These are phyloP conservation scores for Miltochrista miniata DNA, from an alignment of 2,888 invertebrate genomes.

Conservation along the genomic window DNA sequence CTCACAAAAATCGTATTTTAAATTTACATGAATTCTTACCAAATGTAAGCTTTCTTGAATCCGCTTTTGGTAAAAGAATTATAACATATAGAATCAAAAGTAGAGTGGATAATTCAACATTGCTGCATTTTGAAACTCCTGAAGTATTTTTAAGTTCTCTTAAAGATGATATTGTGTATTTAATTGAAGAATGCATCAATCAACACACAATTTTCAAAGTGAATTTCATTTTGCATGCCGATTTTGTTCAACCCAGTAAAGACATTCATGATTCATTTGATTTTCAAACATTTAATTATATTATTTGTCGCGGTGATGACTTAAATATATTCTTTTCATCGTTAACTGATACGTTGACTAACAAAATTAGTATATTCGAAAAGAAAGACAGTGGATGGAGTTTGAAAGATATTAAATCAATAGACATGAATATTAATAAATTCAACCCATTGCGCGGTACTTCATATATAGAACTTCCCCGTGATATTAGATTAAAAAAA, in stretches of 20 bases:
- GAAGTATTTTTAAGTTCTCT: too few relatives aligned
- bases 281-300: neutral
- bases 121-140: too few relatives aligned
- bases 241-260: neutral
- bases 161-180: too few relatives aligned
- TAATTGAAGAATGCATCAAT: too few relatives aligned
- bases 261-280: neutral
- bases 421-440: neutral
- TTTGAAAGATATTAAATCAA: too few relatives aligned
- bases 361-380: neutral
- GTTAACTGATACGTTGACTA: neutral
- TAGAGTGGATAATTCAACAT: too few relatives aligned
- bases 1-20: too few relatives aligned
- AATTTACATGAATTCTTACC: too few relatives aligned
- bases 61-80: too few relatives aligned
- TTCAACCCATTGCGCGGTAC: neutral
- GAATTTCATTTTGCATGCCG: neutral
- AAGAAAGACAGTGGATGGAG: too few relatives aligned
- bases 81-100: too few relatives aligned
- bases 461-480: neutral
- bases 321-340: neutral
- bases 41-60: too few relatives aligned
- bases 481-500: neutral
- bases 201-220: neutral
- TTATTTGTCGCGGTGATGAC: neutral